Conservation (phyloP, 2,113 vertebrate species). For the Channa argus region DNA sequence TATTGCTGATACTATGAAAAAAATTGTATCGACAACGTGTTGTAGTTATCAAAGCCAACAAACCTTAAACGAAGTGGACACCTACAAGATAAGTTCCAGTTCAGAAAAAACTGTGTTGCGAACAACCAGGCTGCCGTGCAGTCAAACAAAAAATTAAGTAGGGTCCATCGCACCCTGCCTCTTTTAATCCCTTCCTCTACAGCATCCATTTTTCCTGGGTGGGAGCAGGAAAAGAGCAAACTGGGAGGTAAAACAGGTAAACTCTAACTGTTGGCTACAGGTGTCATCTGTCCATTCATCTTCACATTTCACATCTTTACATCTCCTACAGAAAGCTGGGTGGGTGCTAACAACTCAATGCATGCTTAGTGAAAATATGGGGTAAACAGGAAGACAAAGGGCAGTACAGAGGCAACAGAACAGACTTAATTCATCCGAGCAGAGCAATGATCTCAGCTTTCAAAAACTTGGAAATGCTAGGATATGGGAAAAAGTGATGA, state of each 20-base stretch:
- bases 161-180: slow-evolving; percentile 21
- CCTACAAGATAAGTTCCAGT: too few relatives aligned
- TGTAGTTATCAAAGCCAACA: too few relatives aligned
- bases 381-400: background rate
- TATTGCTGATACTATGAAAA: too few relatives aligned
- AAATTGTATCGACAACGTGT: too few relatives aligned
- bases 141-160: slow-evolving; percentile 63
- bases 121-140: slow-evolving; percentile 34
- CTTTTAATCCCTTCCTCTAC: background rate
- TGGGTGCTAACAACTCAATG: too few relatives aligned
- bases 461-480: background rate
- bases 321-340: too few relatives aligned
- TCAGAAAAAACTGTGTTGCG: background rate
- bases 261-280: background rate
- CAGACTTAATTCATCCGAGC: background rate
- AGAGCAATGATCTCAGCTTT: background rate
- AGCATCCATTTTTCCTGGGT: slow-evolving; percentile 38
- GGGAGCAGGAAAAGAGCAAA: slow-evolving; percentile 43
- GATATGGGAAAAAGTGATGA: background rate
- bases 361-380: background rate
- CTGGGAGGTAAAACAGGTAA: slow-evolving; percentile 22
- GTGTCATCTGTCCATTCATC: background rate
- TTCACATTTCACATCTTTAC: too few relatives aligned
- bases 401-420: background rate
- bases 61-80: too few relatives aligned